phyloP scores from a whole-genome alignment of 2,113 vertebrate species.

The Sturnira hondurensis region DNA sequence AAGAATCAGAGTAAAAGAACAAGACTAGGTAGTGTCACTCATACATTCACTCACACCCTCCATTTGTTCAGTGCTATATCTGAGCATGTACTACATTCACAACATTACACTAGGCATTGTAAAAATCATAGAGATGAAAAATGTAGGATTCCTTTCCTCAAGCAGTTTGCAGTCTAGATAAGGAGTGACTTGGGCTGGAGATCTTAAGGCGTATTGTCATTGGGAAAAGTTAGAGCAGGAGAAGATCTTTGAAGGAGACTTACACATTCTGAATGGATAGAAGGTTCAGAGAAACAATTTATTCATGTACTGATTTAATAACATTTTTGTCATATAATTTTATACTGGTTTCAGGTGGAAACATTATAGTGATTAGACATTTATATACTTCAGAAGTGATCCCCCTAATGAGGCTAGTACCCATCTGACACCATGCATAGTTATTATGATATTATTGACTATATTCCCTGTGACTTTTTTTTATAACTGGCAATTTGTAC shows the following conservation, averaged over 20 bases:
- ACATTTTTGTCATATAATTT: neutral
- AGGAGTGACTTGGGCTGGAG: neutral
- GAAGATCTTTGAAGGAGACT: neutral
- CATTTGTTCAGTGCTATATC: neutral
- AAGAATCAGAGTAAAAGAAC: neutral
- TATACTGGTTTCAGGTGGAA: neutral
- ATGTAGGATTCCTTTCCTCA: neutral
- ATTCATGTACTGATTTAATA: neutral
- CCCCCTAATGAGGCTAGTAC: neutral
- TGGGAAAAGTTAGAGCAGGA: fast-evolving
- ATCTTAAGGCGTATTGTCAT: neutral
- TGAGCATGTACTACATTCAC: neutral
- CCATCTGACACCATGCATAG: neutral
- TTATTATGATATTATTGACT: neutral
- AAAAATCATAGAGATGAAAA: neutral
- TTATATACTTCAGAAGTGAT: neutral
- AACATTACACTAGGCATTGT: neutral
- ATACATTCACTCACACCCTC: neutral
- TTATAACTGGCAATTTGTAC: neutral
- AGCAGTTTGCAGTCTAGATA: neutral
- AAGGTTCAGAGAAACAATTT: neutral
- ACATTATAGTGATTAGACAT: neutral
- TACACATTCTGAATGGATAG: neutral
- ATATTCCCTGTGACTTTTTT: neutral
- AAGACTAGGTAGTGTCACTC: neutral